Percentiles rank a stretch among this genome's conserved stretches.
These are phyloP conservation scores for Lochmaea crataegi DNA, from an alignment of 2,888 invertebrate genomes.

Conservation along the genomic window DNA sequence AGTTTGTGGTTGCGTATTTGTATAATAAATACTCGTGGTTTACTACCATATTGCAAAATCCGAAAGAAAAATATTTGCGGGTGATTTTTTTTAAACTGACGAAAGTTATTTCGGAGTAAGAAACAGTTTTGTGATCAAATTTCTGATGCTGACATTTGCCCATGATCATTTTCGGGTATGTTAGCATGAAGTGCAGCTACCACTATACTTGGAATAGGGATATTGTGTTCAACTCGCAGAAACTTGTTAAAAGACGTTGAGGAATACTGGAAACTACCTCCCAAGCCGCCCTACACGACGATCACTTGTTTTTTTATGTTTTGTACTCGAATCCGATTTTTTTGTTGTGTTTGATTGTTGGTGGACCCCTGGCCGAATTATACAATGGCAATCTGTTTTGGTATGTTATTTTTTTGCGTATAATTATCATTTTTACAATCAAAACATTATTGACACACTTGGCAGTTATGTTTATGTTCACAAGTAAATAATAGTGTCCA, in stretches of 20 bases:
- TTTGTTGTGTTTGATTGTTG: conserved; percentile 51
- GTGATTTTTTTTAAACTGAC: not conserved
- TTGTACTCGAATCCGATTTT: conserved; percentile 38
- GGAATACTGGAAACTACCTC: conserved; percentile 23
- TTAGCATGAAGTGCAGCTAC: conserved; percentile 81
- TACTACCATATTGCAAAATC: not conserved
- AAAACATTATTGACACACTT: not conserved
- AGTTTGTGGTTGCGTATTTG: not conserved
- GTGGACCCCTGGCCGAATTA: conserved; percentile 48
- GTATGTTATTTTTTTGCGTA: conserved; percentile 54
- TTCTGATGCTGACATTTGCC: conserved; percentile 57
- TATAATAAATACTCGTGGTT: not conserved
- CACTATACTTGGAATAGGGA: conserved; percentile 93
- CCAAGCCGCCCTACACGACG: conserved; percentile 51
- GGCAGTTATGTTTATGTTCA: no score
- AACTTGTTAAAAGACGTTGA: conserved; percentile 94
- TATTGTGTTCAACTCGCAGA: conserved; percentile 92
- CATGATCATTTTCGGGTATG: conserved; percentile 59
- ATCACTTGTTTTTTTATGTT: conserved; percentile 40
- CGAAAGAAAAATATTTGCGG: not conserved
- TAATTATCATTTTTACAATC: not conserved
- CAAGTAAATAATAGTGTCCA: no score
- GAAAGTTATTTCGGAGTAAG: not conserved
- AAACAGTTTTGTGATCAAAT: conserved; percentile 1
- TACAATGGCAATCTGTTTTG: conserved; percentile 62